Percentiles rank a stretch among this genome's conserved stretches.
These are phyloP conservation scores for Octopus sinensis DNA, from an alignment of 1,140 invertebrate species.

Conservation along the genomic window DNA sequence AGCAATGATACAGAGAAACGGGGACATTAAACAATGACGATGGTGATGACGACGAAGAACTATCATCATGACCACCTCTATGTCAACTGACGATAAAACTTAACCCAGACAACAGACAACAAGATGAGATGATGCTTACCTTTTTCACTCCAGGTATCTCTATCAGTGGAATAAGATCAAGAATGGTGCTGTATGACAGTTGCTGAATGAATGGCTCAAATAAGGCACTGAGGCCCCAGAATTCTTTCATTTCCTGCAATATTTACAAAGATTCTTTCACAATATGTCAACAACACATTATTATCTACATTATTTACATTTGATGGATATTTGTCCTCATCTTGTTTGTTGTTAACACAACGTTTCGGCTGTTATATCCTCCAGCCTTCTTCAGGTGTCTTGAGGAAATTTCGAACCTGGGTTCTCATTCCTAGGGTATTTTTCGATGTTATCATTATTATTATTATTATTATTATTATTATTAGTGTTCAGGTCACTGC, in stretches of 20 bases:
- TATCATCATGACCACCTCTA: too few species aligned
- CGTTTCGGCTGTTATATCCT: neutral
- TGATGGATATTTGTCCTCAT: neutral
- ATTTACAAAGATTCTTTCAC: constrained; percentile 11
- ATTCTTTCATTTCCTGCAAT: constrained; percentile 67
- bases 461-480: too few species aligned
- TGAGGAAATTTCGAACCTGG: too few species aligned
- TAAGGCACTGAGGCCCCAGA: constrained; percentile 77
- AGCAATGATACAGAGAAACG: too few species aligned
- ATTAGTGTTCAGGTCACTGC: too few species aligned
- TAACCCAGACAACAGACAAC: too few species aligned
- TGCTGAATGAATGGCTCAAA: constrained; percentile 68
- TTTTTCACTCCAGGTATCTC: constrained; percentile 80
- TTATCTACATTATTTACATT: neutral
- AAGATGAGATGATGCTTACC: constrained; percentile 56
- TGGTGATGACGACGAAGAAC: too few species aligned
- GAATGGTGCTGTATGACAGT: constrained; percentile 71
- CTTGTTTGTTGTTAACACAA: neutral
- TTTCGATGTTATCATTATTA: too few species aligned
- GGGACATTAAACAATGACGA: too few species aligned
- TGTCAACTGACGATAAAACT: too few species aligned
- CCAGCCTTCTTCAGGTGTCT: too few species aligned
- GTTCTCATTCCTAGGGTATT: too few species aligned
- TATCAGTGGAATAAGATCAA: constrained; percentile 76
- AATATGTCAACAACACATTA: neutral